phyloP scores from a whole-genome alignment of 2,113 vertebrate species.

The Prionailurus viverrinus region DNA sequence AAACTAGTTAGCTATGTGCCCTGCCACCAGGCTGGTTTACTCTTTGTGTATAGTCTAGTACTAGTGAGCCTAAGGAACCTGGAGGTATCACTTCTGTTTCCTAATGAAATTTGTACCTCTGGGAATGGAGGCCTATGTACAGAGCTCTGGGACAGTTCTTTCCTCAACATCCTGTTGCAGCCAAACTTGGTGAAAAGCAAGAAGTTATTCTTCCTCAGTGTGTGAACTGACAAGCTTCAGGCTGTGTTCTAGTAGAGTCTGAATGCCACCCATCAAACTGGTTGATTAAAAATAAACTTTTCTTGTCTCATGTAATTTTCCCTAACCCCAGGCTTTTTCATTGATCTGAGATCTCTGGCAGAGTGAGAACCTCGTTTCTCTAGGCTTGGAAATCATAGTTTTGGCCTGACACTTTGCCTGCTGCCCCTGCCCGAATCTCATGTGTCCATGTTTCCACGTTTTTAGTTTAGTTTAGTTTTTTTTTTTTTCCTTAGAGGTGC shows the following conservation, averaged over 20 bases:
- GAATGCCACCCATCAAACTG: neutral
- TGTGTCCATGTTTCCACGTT: neutral
- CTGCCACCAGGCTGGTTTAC: neutral
- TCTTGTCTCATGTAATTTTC: neutral
- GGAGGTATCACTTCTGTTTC: neutral
- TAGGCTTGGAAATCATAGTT: conserved; percentile 32
- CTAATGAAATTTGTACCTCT: conserved; percentile 22
- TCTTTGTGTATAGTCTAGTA: neutral
- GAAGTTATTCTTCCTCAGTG: neutral
- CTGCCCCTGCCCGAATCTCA: neutral
- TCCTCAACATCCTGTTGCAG: neutral
- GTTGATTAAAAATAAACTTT: neutral
- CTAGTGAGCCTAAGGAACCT: neutral
- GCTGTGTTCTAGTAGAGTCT: neutral
- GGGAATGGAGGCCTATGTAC: neutral
- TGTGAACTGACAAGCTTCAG: conserved; percentile 20
- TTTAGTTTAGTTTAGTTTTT: neutral
- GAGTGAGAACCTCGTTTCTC: neutral
- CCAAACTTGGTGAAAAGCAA: neutral
- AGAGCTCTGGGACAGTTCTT: neutral
- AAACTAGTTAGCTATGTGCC: neutral
- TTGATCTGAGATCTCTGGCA: conserved; percentile 9
- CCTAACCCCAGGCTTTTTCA: neutral
- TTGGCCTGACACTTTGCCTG: conserved; percentile 11
- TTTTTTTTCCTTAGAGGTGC: neutral